Conservation (phyloP, 2,113 vertebrate genomes). For the Carassius auratus region DNA sequence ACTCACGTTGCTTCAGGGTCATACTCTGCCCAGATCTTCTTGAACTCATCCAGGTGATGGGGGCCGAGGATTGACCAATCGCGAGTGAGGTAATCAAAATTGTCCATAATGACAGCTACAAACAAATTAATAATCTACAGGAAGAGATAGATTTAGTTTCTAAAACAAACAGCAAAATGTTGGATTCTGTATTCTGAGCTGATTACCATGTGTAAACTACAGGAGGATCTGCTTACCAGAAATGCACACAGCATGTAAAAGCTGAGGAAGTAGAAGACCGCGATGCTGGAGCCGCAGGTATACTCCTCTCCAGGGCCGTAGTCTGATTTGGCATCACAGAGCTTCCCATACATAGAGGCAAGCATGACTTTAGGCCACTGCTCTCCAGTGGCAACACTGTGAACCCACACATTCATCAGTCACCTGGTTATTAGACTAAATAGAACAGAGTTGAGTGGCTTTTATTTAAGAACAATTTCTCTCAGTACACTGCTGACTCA, state of each 20-base stretch:
- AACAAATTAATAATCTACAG: constrained; percentile 95
- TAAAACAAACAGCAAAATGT: not conserved
- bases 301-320: constrained; percentile 86
- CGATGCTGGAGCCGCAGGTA: constrained; percentile 90
- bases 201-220: not conserved
- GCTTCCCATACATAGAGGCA: constrained; percentile 88
- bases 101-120: constrained; percentile 98
- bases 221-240: constrained; percentile 79
- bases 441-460: not conserved
- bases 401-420: constrained; percentile 36
- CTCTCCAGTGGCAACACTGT: constrained; percentile 92
- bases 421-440: not conserved
- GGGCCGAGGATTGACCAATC: constrained; percentile 98
- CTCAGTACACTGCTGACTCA: constrained; percentile 60
- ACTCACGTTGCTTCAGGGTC: constrained; percentile 96
- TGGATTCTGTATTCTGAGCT: not conserved
- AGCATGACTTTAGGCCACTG: constrained; percentile 94
- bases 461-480: not conserved
- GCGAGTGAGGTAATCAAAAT: constrained; percentile 96
- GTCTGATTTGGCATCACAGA: constrained; percentile 89
- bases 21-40: constrained; percentile 98
- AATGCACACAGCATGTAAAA: constrained; percentile 98
- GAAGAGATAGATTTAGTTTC: not conserved
- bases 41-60: constrained; percentile 97
- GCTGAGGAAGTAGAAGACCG: constrained; percentile 95